phyloP scores from a whole-genome alignment of 1,140 invertebrate species.

The Cecropterus lyciades region DNA sequence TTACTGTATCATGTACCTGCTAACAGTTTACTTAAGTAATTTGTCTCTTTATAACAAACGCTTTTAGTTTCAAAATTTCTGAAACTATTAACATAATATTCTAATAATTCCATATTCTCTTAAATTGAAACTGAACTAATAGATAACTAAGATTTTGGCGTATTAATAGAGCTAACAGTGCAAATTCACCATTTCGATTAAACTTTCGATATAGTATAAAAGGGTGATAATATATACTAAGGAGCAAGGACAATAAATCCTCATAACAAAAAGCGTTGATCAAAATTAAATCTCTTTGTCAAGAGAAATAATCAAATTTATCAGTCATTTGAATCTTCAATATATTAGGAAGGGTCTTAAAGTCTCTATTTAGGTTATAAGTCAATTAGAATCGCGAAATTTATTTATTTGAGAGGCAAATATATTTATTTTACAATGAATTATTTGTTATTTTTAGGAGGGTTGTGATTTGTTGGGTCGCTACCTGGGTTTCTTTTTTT shows the following conservation, averaged over 20 bases:
- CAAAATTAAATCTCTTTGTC: slow-evolving; percentile 82
- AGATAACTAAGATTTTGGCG: no score
- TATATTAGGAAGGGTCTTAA: slow-evolving; percentile 71
- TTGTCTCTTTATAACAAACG: neutral
- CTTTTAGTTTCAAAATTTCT: neutral
- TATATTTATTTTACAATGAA: slow-evolving; percentile 1
- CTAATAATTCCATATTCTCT: no score
- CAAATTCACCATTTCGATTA: neutral
- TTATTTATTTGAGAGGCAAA: slow-evolving; percentile 26
- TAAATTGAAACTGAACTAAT: no score
- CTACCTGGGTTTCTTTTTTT: slow-evolving; percentile 39
- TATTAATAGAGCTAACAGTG: neutral
- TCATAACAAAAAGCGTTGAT: slow-evolving; percentile 75
- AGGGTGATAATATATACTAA: slow-evolving; percentile 41
- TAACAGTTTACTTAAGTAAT: slow-evolving; percentile 3
- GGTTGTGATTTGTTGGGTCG: slow-evolving; percentile 13
- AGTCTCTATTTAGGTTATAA: slow-evolving; percentile 59
- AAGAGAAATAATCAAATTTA: slow-evolving; percentile 78
- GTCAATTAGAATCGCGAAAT: slow-evolving; percentile 52
- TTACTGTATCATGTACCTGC: slow-evolving; percentile 3
- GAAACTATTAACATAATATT: neutral
- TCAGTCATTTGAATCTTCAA: slow-evolving; percentile 77
- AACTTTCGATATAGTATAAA: slow-evolving; percentile 13
- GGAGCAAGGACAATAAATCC: slow-evolving; percentile 68
- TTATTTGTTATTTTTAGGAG: neutral